Base-by-base conservation (phyloP, 2,888 invertebrate species). In the Nemotelus nigrinus region DNA sequence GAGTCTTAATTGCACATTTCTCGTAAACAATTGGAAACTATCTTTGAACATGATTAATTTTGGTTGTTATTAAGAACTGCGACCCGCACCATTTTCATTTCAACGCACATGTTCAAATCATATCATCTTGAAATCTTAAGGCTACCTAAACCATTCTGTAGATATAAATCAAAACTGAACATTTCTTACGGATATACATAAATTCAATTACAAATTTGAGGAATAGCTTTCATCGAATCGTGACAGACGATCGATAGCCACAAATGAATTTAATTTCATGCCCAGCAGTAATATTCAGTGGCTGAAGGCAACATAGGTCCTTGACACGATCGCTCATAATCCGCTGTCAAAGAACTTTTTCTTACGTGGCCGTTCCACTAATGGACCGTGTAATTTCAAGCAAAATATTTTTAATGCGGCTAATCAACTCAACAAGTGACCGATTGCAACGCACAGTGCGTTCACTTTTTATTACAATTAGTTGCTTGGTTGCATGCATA, bases 271-370 rank as follows among this genome's bases (percentile, higher is more conserved):
- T 25, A 25, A 25, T 25, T 25, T 25, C 25, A 25, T 63, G 25
- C 41, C 43, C 25, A n/a, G 63, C 25, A 63, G 4, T 10, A 63
- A 3, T 43, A 63, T 43, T 39, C 39, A 53, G 7, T 47, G 50
- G 53, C 7, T 48, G 68, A 68, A 68, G 68, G 68, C 44, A 47
- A 53, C 39, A 39, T 6, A 7, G 39, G 41, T 72, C 72, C 72
- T 72, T 72, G 72, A 72, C 72, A 72, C 60, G 58, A 47, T 60
- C 72, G 47, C 25, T 25, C 25, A 25, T 25, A 47, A 58, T 72
- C 48, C 72, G 44, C 60, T 60, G 6, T 53, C 48, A 58, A 58
- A 25, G 60, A n/a, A 6, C 45, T 25, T 43, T 39, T 53, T 44
- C 41, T 65, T 65, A 44, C 10, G 1, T 45, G 4, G 41, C 47